phyloP scores from a whole-genome alignment of 92 coral and sea anemone species.

The Virgularia gustaviana region DNA sequence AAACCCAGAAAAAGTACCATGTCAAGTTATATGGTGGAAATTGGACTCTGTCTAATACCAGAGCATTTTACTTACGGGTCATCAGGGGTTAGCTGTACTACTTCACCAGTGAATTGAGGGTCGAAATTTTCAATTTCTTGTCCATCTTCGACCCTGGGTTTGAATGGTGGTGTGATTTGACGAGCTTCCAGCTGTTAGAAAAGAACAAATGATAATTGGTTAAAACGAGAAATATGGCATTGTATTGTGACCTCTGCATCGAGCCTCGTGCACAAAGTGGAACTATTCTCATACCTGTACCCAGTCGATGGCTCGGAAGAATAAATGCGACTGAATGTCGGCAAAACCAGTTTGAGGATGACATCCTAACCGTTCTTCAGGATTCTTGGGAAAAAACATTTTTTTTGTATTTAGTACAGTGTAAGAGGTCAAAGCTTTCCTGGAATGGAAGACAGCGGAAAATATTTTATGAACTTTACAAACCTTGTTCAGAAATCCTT shows the following conservation, averaged over 20 bases:
- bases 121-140: constrained; percentile 91
- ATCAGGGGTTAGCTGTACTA: constrained; percentile 95
- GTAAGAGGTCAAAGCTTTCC: neutral
- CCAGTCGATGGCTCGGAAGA: constrained; percentile 92
- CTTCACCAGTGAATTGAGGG: constrained; percentile 94
- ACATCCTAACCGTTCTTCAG: constrained; percentile 84
- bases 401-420: neutral
- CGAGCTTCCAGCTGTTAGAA: constrained; percentile 79
- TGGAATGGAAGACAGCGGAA: too few relatives aligned
- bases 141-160: constrained; percentile 82
- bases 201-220: neutral
- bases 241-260: too few relatives aligned
- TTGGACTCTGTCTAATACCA: too few relatives aligned
- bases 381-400: constrained; percentile 58
- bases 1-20: neutral
- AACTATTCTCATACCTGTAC: constrained; percentile 90
- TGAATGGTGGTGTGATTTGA: constrained; percentile 91
- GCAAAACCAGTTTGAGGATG: constrained; percentile 98
- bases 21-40: too few relatives aligned
- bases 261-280: too few relatives aligned
- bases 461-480: too few relatives aligned
- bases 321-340: constrained; percentile 89
- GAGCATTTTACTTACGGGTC: constrained; percentile 91
- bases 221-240: too few relatives aligned
- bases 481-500: constrained; percentile 96